Base-by-base conservation (phyloP, 2,888 invertebrate genomes). In the Cataglyphis rosenhaueri region DNA sequence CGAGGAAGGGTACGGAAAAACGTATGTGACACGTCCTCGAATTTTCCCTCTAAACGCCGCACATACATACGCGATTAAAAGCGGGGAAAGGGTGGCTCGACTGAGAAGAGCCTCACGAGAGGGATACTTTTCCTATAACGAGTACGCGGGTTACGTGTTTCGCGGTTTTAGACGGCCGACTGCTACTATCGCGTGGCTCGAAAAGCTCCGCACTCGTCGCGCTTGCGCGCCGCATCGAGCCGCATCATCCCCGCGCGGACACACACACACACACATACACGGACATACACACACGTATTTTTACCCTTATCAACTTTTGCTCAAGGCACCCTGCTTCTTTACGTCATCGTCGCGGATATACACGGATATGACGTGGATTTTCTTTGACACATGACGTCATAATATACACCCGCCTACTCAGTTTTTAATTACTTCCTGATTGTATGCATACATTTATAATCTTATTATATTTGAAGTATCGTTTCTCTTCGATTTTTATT, bases 131-230 rank as follows among this genome's bases (percentile, higher is more conserved):
- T 82, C 81, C 86, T 87, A n/a, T 52, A n/a, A n/a, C 84, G 85
- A 84, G 87, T 87, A 41, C 57, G 71, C 82, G 86, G 86, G 89
- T 87, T 84, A 89, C 86, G 93, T 92, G 93, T 93, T 93, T 93
- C 92, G 93, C 92, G 92, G 93, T 92, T 93, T 93, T 91, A 91
- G 93, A 91, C 89, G 91, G 92, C 82, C 89, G 87, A 89, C 89
- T 89, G 92, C 92, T 92, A 92, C 90, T 91, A 93, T 92, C 93
- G 93, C 93, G 93, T 93, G 93, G 93, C 92, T 90, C 90, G 88
- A 91, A 52, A 92, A 93, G 91, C 93, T 91, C 85, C 89, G 88
- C 84, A 84, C 83, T 76, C 83, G 87, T 84, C 85, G 90, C 91
- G 89, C 90, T 85, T 90, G 92, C 93, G 93, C 92, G 65, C 71